Evolutionary conservation across 2,888 invertebrate genomes (phyloP).

Genomic region (Sphaerophoria rueppellii): DNA sequence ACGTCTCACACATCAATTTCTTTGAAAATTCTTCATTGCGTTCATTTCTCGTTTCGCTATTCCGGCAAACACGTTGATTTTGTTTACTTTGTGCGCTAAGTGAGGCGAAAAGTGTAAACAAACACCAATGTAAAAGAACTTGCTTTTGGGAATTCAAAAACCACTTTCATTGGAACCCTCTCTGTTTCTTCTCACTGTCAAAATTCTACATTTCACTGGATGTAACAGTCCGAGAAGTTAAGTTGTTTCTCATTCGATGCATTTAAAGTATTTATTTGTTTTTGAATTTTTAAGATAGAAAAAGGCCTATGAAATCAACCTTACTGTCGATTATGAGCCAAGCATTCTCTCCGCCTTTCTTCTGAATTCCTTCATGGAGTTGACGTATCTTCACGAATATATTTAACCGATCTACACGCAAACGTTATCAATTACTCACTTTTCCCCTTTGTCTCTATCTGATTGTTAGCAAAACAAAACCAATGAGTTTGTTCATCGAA

Average conservation of each 20-base stretch:
- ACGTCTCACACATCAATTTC: not conserved
- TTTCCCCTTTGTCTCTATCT: conserved; percentile 1
- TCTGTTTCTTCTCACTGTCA: conserved; percentile 24
- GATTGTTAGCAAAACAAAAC: not conserved
- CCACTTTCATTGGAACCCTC: not conserved
- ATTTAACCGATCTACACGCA: conserved; percentile 39
- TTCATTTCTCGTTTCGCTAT: not conserved
- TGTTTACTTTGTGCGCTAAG: conserved; percentile 38
- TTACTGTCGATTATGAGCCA: not conserved
- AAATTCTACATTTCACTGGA: not conserved
- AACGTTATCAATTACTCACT: conserved; percentile 7
- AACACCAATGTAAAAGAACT: conserved; percentile 10
- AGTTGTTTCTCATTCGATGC: not conserved
- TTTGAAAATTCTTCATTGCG: not conserved
- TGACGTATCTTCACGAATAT: conserved; percentile 41
- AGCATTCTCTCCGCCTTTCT: not conserved
- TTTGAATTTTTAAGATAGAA: too few species aligned
- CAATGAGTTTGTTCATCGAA: conserved; percentile 15
- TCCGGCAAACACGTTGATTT: conserved; percentile 32
- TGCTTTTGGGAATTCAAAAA: not conserved
- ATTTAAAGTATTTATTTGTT: too few species aligned
- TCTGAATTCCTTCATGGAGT: not conserved
- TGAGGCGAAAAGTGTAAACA: conserved; percentile 53
- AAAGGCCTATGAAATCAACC: too few species aligned
- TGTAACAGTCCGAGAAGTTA: not conserved